Evolutionary conservation across 2,113 vertebrate species (phyloP), one percentile per base, ranked within the genome.

Genomic region (Oreochromis aureus): DNA sequence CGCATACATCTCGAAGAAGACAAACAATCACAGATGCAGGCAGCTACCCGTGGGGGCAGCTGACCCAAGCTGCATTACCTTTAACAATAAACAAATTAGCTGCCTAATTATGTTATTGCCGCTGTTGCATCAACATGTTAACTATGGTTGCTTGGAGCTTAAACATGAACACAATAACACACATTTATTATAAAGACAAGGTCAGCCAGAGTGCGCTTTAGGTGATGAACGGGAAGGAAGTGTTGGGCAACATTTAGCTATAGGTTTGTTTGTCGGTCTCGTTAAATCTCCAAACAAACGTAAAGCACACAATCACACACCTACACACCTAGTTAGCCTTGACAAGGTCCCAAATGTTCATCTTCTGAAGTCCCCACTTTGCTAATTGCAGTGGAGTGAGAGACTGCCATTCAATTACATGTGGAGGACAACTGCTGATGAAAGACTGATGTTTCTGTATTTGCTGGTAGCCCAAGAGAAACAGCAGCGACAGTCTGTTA

Each of bases 1-100:
- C 27, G 27, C 7, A n/a, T 53, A 81, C 16, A 86, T 84, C 63
- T 61, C 34, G n/a, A 83, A 46, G 39, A 84, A 82, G 80, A 69
- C 54, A 55, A 56, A 69, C 58, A 80, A 78, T 83, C 18, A 83
- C 18, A 44, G 5, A 85, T 34, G 54, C 41, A 69, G 11, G 19
- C 8, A 85, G 55, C 84, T 51, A 71, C 93, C 82, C 84, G 12
- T 4, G 66, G 78, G 87, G 56, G n/a, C 61, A 34, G 79, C 82
- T 9, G 39, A 82, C 46, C 55, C 16, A 16, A 83, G 92, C 89
- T 63, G 83, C 82, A 90, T 93, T 90, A 90, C 81, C 88, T 93
- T 89, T 53, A 85, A 95, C 91, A 95, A 95, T 94, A 95, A 95
- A 96, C 94, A 95, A 87, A 94, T 94, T 92, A 94, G 83, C 54